Evolutionary conservation across 2,113 vertebrate genomes (phyloP), one percentile per base, ranked within the genome.

Genomic region (Microtus pennsylvanicus): DNA sequence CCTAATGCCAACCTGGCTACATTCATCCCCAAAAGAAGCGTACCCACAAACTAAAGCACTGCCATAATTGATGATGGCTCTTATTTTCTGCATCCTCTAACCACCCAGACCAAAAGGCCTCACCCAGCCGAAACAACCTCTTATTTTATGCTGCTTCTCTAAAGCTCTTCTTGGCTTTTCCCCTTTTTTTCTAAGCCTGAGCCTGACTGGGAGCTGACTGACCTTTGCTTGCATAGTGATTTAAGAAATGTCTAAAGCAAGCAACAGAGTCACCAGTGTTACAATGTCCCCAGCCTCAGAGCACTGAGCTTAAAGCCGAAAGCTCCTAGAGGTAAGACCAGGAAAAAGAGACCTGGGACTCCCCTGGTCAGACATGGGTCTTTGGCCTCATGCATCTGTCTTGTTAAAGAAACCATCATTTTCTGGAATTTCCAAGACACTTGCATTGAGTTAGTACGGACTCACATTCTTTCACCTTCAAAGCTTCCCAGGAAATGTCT

Each of bases 41-140:
- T 83, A 63, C 13, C 13, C n/a, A 72, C n/a, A 38, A 96, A 93
- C n/a, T 89, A 90, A 92, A 67, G n/a, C 69, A 74, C 61, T n/a
- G 12, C 38, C 10, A 75, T 35, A 47, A 93, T 70, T 38, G 3
- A 87, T n/a, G 26, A 42, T 11, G 42, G n/a, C 2, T 22, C 30
- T 52, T 50, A n/a, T 83, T 90, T 70, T 67, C 87, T 89, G 47
- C 8, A 77, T 85, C n/a, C 21, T 94, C 55, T 52, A 89, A 72
- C 38, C 50, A 88, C 63, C 4, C 42, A 70, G 21, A 42, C 19
- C 33, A 50, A 82, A 24, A 14, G 11, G 42, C 52, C n/a, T 35
- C 26, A 30, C 21, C 58, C 16, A 69, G 58, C 30, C 24, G 35
- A 72, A 93, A 92, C 16, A 74, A n/a, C 19, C 0, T n/a, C 2